phyloP scores from a whole-genome alignment of 2,113 vertebrate species.

The Rhadina sibilatrix region DNA sequence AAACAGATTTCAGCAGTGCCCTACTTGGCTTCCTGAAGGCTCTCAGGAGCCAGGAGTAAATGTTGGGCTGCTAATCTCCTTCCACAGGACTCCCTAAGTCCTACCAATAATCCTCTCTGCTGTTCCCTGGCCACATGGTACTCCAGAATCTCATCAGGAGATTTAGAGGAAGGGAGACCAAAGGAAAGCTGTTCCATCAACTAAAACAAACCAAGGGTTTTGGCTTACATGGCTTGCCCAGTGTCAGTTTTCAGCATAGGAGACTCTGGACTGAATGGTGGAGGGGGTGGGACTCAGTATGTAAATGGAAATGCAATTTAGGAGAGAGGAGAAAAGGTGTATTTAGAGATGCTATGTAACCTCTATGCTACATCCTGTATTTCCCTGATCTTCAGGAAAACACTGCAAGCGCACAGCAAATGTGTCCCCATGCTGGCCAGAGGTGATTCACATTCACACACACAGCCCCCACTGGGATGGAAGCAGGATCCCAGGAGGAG shows the following conservation, averaged over 20 bases:
- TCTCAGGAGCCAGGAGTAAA: neutral
- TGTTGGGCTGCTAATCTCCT: neutral
- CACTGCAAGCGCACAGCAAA: neutral
- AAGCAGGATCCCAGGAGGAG: neutral
- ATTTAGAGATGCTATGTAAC: neutral
- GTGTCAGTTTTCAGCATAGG: neutral
- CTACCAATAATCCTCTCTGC: neutral
- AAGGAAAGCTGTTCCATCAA: neutral
- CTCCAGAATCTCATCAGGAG: neutral
- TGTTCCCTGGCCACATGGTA: too few species aligned
- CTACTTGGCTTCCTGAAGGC: neutral
- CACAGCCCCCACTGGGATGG: fast-evolving
- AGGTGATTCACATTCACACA: fast-evolving
- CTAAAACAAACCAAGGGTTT: neutral
- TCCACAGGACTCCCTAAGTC: neutral
- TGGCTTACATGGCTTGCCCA: neutral
- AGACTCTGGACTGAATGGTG: neutral
- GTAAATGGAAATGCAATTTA: fast-evolving
- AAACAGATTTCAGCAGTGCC: neutral
- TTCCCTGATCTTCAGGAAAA: neutral
- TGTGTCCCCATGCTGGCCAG: fast-evolving
- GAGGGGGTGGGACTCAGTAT: neutral
- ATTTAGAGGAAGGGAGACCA: neutral
- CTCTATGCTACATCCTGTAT: neutral
- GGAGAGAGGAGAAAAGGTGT: neutral